A percentile compares a stretch with the other conserved stretches of the same genome.
phyloP scores from a whole-genome alignment of 2,797 vertebrate genomes.

The Loriculus beryllinus region DNA sequence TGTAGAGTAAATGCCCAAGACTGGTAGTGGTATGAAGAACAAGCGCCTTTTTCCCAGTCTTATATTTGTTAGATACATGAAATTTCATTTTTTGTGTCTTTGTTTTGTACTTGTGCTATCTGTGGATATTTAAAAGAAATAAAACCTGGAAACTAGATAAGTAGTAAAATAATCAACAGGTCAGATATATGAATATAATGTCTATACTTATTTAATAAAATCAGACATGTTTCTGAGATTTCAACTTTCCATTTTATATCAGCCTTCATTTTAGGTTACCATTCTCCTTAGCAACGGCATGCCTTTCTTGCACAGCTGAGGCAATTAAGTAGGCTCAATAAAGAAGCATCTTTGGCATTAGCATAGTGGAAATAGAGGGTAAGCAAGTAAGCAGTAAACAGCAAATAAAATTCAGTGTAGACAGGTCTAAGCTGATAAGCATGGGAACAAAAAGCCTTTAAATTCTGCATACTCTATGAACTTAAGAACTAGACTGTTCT shows the following conservation, averaged over 20 bases:
- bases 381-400: not conserved
- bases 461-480: not conserved
- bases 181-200: not conserved
- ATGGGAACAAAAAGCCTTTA: not conserved
- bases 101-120: not conserved
- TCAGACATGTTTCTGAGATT: not conserved
- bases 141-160: not conserved
- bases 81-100: constrained; percentile 42
- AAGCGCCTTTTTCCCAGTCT: constrained; percentile 18
- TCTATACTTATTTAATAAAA: not conserved
- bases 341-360: not conserved
- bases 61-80: constrained; percentile 13
- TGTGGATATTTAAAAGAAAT: not conserved
- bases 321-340: not conserved
- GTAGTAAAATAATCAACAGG: not conserved
- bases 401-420: not conserved
- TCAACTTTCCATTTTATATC: not conserved
- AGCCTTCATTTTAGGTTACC: not conserved
- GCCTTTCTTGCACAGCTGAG: not conserved
- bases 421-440: not conserved
- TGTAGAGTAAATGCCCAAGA: constrained; percentile 46
- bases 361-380: not conserved
- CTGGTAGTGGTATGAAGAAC: constrained; percentile 23
- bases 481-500: not conserved
- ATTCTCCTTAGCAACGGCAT: not conserved